Percentiles rank a stretch among this genome's conserved stretches.
Conservation (phyloP, 2,797 vertebrate species). For the Acipenser oxyrinchus region DNA sequence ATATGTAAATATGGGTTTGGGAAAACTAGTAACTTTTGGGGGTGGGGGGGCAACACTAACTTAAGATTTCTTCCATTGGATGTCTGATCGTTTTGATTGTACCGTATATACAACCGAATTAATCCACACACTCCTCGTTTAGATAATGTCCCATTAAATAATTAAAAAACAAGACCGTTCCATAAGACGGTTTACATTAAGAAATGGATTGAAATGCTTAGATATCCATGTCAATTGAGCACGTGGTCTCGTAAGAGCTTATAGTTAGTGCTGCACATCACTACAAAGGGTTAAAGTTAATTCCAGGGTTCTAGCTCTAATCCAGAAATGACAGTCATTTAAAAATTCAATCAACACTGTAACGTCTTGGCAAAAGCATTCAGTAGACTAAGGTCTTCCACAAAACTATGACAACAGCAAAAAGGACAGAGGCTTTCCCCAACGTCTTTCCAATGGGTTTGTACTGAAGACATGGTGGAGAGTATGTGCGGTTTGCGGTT, state of each 20-base stretch:
- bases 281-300: neutral
- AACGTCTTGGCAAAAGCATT: neutral
- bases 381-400: neutral
- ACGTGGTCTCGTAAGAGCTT: neutral
- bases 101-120: too few species aligned
- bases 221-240: neutral
- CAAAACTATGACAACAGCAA: neutral
- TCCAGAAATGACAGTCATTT: slow-evolving; percentile 5
- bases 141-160: too few species aligned
- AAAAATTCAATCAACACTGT: neutral
- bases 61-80: too few species aligned
- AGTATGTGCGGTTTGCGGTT: neutral
- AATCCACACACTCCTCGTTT: too few species aligned
- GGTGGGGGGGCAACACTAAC: too few species aligned
- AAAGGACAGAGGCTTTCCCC: neutral
- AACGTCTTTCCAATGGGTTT: neutral
- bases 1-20: too few species aligned
- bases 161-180: too few species aligned
- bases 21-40: too few species aligned
- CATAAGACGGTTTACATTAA: too few species aligned
- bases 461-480: neutral
- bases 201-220: too few species aligned
- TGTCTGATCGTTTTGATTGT: too few species aligned
- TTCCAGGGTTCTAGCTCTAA: neutral
- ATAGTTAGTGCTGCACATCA: neutral